Base-by-base conservation (phyloP, 2,797 vertebrate species). In the Rhadinocentrus ornatus region DNA sequence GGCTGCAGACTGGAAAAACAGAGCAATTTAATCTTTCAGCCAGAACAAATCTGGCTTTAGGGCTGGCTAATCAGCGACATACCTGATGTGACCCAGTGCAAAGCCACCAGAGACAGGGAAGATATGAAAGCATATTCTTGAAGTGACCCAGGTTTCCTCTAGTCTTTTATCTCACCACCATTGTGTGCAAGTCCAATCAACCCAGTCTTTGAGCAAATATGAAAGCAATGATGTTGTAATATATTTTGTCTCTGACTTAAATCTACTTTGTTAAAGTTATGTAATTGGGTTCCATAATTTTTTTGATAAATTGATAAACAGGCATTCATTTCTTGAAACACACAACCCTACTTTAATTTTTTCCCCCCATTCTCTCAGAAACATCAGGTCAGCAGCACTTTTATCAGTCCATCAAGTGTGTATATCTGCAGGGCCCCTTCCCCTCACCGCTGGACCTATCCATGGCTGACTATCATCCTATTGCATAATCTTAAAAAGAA, bases 381-480 rank as follows among this genome's bases (percentile, higher is more conserved):
- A n/a, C 44, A 46, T n/a, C 44, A n/a, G 18, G 20, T 46, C 44
- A 46, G 44, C 20, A 46, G 18, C 18, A 46, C 87, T 90, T 82
- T 91, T 83, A 87, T 58, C 78, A 76, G 61, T 57, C 63, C 75
- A 57, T 82, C 55, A 81, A 79, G 65, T 65, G 26, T 64, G 48
- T 71, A 86, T 87, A 80, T 88, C 86, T 85, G 63, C 65, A 58
- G 20, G 44, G 60, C 75, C 78, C 81, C 78, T 77, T 82, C 53
- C 37, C 39, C 53, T 63, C 35, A 82, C 76, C 29, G 7, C 58
- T 18, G 53, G 58, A 69, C 60, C 80, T 78, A 87, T 86, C 83
- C 75, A 75, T 73, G 79, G 62, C 77, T 89, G 89, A 81, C 84
- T 71, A 78, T 85, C 78, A 73, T 80, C 68, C 39, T 34, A 24